Percentiles rank a stretch among this genome's conserved stretches.
Conservation (phyloP, 2,113 vertebrate species). For the Sander vitreus region DNA sequence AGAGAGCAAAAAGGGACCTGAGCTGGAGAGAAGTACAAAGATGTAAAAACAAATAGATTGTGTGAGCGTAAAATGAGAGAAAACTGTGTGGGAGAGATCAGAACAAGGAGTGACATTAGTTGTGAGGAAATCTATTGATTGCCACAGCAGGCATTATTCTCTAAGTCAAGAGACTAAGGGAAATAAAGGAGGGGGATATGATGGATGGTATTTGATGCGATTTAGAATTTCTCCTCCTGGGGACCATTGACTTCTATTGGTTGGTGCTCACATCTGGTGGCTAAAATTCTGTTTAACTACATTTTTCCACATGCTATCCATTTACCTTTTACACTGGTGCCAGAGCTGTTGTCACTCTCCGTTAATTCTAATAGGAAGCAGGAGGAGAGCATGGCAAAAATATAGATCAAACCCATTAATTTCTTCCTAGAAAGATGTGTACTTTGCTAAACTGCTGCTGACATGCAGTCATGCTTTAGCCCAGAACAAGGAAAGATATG, state of each 20-base stretch:
- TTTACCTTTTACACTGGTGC: conserved; percentile 22
- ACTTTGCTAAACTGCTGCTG: conserved; percentile 54
- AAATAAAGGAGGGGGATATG: conserved; percentile 46
- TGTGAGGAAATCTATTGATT: conserved; percentile 77
- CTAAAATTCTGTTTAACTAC: not conserved
- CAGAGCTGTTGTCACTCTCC: conserved; percentile 12
- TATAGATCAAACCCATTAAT: conserved; percentile 52
- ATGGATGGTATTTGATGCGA: conserved; percentile 58
- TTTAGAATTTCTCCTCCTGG: conserved; percentile 29
- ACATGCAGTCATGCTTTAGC: conserved; percentile 53
- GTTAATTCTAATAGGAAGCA: conserved; percentile 18
- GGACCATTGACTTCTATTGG: conserved; percentile 17
- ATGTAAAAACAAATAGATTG: conserved; percentile 68
- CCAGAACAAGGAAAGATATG: conserved; percentile 50
- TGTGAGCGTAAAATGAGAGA: conserved; percentile 51
- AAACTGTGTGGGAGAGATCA: conserved; percentile 63
- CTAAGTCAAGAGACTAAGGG: conserved; percentile 55
- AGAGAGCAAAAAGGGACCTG: conserved; percentile 31
- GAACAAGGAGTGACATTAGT: conserved; percentile 64
- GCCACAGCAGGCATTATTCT: conserved; percentile 69
- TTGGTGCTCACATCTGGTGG: conserved; percentile 28
- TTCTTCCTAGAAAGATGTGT: conserved; percentile 53
- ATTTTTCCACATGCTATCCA: conserved; percentile 5
- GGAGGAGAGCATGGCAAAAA: conserved; percentile 6
- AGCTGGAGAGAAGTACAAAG: conserved; percentile 46